Base-by-base conservation (phyloP, 1,140 invertebrate species). In the Drosophila watanabei region DNA sequence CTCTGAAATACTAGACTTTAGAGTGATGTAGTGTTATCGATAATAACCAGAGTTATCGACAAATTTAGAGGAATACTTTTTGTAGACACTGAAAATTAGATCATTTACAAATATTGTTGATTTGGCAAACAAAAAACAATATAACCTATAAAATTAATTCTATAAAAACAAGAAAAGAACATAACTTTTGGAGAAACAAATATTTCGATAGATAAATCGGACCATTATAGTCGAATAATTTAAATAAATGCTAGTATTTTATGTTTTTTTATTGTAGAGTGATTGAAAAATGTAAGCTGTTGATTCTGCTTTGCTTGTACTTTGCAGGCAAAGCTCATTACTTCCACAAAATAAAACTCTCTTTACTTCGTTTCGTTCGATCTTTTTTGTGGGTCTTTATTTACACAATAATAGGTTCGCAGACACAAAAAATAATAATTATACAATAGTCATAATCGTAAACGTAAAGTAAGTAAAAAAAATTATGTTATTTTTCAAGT, bases 351-450 rank as follows among this genome's bases (percentile, higher is more conserved):
- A 10, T 13, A 16, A 69, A 57, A 33, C n/a, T 6, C 1, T 3
- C n/a, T 11, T 24, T 11, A 0, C 14, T 61, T 72, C 6, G 39
- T 11, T 51, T 75, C 10, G 24, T 51, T 39, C 16, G 48, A 49
- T 72, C 24, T 48, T 35, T 35, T 35, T 64, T 46, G 39, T 75
- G 73, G 57, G 39, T 75, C 49, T 75, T 75, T 75, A 75, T 75
- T 75, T 75, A 75, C 58, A 75, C 72, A 73, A 72, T 72, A 73
- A 73, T 73, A 79, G 60, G 60, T 75, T 75, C 43, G 72, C 51
- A 66, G 51, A 76, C 72, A 78, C 51, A 71, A 72, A 79, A 72
- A 79, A 65, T 76, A 45, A 58, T 76, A 72, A 73, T 72, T 73
- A 56, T 56, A 72, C 68, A 73, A 73, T 72, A 73, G 69, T 24